These are phyloP conservation scores for Parapsyche elsis DNA, from an alignment of 1,140 invertebrate genomes.

Conservation along the genomic window DNA sequence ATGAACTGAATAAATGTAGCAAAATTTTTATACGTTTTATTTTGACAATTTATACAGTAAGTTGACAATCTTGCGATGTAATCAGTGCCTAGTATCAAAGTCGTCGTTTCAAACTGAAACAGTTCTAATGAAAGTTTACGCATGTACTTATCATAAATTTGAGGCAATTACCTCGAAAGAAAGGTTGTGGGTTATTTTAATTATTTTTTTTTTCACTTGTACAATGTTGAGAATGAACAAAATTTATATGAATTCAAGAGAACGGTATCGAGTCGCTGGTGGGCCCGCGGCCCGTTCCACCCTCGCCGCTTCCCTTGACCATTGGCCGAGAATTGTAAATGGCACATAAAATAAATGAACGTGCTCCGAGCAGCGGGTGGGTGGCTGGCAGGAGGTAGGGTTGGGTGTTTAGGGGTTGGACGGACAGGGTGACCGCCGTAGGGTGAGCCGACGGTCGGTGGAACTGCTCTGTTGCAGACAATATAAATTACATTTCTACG, in stretches of 20 bases:
- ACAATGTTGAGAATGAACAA: constrained; percentile 7
- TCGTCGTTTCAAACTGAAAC: too few relatives aligned
- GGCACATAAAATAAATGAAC: constrained; percentile 71
- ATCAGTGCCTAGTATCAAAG: too few relatives aligned
- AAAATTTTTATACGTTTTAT: too few relatives aligned
- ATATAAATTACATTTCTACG: constrained; percentile 70
- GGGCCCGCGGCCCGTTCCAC: constrained; percentile 53
- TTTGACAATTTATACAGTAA: too few relatives aligned
- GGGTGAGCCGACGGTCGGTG: constrained; percentile 51
- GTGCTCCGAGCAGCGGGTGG: constrained; percentile 58
- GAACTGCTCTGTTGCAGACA: constrained; percentile 69
- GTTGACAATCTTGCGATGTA: too few relatives aligned
- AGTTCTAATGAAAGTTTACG: too few relatives aligned
- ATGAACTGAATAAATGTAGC: too few relatives aligned
- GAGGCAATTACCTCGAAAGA: too few relatives aligned
- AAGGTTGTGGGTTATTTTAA: background rate
- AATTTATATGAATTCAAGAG: constrained; percentile 61
- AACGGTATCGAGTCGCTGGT: constrained; percentile 50
- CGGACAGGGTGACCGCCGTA: constrained; percentile 8
- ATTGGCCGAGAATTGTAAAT: constrained; percentile 71
- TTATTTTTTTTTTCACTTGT: background rate
- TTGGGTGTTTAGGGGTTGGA: too few relatives aligned
- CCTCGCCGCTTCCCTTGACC: constrained; percentile 67
- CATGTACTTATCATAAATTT: too few relatives aligned
- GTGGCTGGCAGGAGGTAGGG: constrained; percentile 56